Evolutionary conservation across 2,113 vertebrate genomes (phyloP).

Genomic region (Lasiurus cinereus): DNA sequence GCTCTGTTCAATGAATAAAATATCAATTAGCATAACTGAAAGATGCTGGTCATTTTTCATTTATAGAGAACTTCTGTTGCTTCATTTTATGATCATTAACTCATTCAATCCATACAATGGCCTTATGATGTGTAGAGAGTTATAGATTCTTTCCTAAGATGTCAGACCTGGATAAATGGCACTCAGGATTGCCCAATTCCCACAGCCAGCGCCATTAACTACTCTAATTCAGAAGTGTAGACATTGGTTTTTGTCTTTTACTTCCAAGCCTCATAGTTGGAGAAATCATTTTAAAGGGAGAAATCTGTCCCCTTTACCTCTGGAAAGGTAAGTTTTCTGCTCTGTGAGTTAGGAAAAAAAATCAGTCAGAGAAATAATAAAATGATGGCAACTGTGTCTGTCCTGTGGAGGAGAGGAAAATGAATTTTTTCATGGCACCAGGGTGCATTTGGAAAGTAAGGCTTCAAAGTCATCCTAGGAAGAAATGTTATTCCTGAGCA

Average conservation of each 20-base stretch:
- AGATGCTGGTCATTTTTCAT: not conserved
- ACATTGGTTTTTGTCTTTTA: not conserved
- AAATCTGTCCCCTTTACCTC: not conserved
- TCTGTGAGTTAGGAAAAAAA: slow-evolving; percentile 53
- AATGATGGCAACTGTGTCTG: slow-evolving; percentile 45
- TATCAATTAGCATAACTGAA: not conserved
- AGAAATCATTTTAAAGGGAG: not conserved
- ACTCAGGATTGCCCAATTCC: not conserved
- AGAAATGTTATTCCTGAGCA: slow-evolving; percentile 9
- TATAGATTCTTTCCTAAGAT: not conserved
- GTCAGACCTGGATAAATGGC: not conserved
- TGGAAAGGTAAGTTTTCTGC: slow-evolving; percentile 54
- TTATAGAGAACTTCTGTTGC: not conserved
- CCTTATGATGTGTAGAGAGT: not conserved
- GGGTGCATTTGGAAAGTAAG: slow-evolving; percentile 45
- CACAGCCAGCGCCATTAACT: not conserved
- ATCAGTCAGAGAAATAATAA: slow-evolving; percentile 65
- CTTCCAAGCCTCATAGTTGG: not conserved
- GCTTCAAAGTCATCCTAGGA: not conserved
- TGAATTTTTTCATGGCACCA: slow-evolving; percentile 8
- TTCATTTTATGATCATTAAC: not conserved
- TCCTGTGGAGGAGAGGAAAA: slow-evolving; percentile 55
- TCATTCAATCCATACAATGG: not conserved
- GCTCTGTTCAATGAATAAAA: not conserved
- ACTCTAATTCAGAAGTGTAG: not conserved